Evolutionary conservation across 2,888 invertebrate species (phyloP).

Genomic region (Frankliniella fusca): DNA sequence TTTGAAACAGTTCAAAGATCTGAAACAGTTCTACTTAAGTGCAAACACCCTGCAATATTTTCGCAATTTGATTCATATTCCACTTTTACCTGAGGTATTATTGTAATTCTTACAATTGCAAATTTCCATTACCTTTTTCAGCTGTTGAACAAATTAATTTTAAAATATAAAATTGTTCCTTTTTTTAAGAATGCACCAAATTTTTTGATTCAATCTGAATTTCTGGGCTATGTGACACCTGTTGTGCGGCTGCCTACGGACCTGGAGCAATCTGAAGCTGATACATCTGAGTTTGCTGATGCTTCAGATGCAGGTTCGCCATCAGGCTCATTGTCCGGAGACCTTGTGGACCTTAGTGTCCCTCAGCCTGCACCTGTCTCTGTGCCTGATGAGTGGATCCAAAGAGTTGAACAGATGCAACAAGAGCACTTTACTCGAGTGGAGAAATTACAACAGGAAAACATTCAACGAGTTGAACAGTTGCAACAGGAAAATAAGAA

Average conservation of each 20-base stretch:
- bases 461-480: neutral
- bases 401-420: slow-evolving; percentile 45
- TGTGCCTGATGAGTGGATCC: slow-evolving; percentile 51
- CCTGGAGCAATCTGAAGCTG: slow-evolving; percentile 39
- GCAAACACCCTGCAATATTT: slow-evolving; percentile 95
- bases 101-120: slow-evolving; percentile 39
- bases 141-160: neutral
- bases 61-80: slow-evolving; percentile 89
- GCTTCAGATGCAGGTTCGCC: neutral
- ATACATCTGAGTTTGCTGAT: slow-evolving; percentile 16
- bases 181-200: slow-evolving; percentile 75
- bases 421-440: neutral
- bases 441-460: no score
- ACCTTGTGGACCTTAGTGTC: slow-evolving; percentile 3
- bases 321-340: neutral
- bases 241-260: slow-evolving; percentile 80
- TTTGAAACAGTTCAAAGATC: slow-evolving; percentile 77
- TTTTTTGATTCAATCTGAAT: slow-evolving; percentile 86
- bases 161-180: slow-evolving; percentile 16
- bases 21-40: slow-evolving; percentile 89
- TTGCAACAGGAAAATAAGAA: slow-evolving; percentile 12
- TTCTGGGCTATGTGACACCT: slow-evolving; percentile 90
- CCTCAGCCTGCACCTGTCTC: neutral
- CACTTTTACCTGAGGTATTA: slow-evolving; percentile 79
- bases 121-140: neutral